Conservation (phyloP, 2,888 invertebrate species). For the Scaptomyza flava region DNA sequence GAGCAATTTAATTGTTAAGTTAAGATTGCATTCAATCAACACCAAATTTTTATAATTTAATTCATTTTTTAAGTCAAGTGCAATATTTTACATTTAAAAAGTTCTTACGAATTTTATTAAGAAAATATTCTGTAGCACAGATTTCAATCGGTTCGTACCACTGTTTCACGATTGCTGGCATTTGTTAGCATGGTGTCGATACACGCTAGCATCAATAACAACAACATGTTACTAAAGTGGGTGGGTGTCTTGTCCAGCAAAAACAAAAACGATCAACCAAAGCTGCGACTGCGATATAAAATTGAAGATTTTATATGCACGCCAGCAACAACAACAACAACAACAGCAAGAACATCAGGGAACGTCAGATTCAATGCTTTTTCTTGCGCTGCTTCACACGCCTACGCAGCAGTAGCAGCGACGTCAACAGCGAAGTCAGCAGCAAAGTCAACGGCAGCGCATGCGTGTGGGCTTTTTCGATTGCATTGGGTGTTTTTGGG, state of each 20-base stretch:
- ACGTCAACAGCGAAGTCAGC: slow-evolving; percentile 32
- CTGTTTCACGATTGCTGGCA: slow-evolving; percentile 42
- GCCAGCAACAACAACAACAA: slow-evolving; percentile 23
- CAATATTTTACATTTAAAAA: no score
- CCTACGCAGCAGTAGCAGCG: slow-evolving; percentile 55
- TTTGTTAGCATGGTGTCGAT: slow-evolving; percentile 35
- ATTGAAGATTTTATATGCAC: slow-evolving; percentile 66
- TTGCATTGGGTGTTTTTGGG: slow-evolving; percentile 24
- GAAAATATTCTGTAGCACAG: no score
- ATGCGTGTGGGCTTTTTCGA: slow-evolving; percentile 63
- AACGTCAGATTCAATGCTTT: slow-evolving; percentile 21
- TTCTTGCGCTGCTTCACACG: slow-evolving; percentile 58
- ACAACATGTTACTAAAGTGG: slow-evolving; percentile 58
- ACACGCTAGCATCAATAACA: slow-evolving; percentile 19
- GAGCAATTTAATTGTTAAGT: slow-evolving; percentile 43
- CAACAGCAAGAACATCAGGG: slow-evolving; percentile 2
- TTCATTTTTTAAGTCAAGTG: no score
- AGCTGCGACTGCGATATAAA: slow-evolving; percentile 51
- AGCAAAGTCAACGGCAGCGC: slow-evolving; percentile 42
- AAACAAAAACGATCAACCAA: slow-evolving; percentile 33
- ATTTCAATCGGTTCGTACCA: slow-evolving; percentile 26
- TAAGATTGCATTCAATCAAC: slow-evolving; percentile 14
- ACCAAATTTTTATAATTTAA: neutral
- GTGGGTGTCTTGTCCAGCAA: slow-evolving; percentile 67
- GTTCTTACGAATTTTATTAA: no score